A percentile compares a stretch with the other conserved stretches of the same genome.
Conservation (phyloP, 2,888 invertebrate species). For the Dione juno region DNA sequence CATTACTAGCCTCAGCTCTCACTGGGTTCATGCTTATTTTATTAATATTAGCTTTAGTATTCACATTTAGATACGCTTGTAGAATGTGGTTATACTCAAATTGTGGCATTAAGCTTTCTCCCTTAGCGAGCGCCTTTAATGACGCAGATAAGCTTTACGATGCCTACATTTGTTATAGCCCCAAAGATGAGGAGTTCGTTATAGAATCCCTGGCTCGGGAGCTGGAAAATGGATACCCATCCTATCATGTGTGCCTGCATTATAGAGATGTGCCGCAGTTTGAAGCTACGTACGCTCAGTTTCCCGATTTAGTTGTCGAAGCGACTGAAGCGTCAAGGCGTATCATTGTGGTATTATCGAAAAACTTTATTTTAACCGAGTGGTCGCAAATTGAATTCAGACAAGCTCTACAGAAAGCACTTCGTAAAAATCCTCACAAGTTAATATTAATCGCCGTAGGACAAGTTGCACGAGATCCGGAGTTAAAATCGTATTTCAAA, state of each 20-base stretch:
- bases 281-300: constrained; percentile 87
- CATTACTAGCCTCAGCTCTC: constrained; percentile 90
- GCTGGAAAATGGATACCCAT: constrained; percentile 90
- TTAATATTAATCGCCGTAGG: constrained; percentile 93
- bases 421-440: constrained; percentile 92
- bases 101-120: constrained; percentile 92
- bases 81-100: constrained; percentile 94
- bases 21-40: constrained; percentile 90
- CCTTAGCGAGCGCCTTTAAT: constrained; percentile 87
- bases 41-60: constrained; percentile 90
- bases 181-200: constrained; percentile 95
- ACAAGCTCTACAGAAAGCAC: constrained; percentile 93
- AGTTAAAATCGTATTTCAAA: constrained; percentile 94
- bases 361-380: constrained; percentile 95
- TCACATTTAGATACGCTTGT: constrained; percentile 93
- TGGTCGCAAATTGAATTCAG: constrained; percentile 96
- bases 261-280: constrained; percentile 92
- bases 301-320: constrained; percentile 90
- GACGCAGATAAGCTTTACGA: constrained; percentile 95
- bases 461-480: constrained; percentile 92
- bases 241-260: constrained; percentile 93
- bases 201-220: constrained; percentile 92
- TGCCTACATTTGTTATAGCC: constrained; percentile 96
- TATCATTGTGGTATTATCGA: constrained; percentile 93
- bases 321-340: constrained; percentile 94